Conservation (phyloP, 2,888 invertebrate genomes). For the Drosophila formosana region DNA sequence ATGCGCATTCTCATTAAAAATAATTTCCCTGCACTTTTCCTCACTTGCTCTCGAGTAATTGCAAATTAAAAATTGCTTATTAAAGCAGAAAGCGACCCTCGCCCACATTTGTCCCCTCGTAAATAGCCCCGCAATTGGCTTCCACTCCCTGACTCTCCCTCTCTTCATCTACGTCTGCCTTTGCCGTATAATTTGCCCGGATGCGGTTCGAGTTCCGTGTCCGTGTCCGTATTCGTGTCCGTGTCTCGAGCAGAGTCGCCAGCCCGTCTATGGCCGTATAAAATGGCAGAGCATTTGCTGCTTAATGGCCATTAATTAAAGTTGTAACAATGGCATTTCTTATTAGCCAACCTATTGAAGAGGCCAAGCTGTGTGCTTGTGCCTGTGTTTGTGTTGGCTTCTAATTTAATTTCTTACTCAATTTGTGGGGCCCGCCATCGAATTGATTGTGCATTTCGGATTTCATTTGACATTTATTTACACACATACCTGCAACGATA, state of each 20-base stretch:
- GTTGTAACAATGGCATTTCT: constrained; percentile 73
- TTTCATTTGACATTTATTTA: constrained; percentile 42
- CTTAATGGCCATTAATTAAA: constrained; percentile 75
- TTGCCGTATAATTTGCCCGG: constrained; percentile 42
- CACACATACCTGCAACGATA: constrained; percentile 64
- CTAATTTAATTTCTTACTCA: constrained; percentile 72
- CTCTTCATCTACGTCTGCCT: constrained; percentile 8
- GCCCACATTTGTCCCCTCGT: constrained; percentile 20
- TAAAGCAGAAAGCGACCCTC: constrained; percentile 66
- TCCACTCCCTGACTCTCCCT: constrained; percentile 29
- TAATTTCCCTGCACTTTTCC: constrained; percentile 54
- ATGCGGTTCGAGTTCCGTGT: constrained; percentile 32
- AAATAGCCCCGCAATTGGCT: constrained; percentile 60
- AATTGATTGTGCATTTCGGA: constrained; percentile 50
- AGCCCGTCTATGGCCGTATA: constrained; percentile 53
- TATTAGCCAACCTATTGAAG: constrained; percentile 51
- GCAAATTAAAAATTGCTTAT: constrained; percentile 81
- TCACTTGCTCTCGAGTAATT: constrained; percentile 62
- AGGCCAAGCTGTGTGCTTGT: background rate
- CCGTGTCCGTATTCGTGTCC: constrained; percentile 26
- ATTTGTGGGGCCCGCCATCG: constrained; percentile 34
- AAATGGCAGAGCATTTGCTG: constrained; percentile 60
- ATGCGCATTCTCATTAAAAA: constrained; percentile 73
- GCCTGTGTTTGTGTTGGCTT: background rate
- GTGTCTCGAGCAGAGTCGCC: constrained; percentile 25